These are phyloP conservation scores for Prunella strophiata DNA, from an alignment of 2,797 vertebrate species.

Conservation along the genomic window DNA sequence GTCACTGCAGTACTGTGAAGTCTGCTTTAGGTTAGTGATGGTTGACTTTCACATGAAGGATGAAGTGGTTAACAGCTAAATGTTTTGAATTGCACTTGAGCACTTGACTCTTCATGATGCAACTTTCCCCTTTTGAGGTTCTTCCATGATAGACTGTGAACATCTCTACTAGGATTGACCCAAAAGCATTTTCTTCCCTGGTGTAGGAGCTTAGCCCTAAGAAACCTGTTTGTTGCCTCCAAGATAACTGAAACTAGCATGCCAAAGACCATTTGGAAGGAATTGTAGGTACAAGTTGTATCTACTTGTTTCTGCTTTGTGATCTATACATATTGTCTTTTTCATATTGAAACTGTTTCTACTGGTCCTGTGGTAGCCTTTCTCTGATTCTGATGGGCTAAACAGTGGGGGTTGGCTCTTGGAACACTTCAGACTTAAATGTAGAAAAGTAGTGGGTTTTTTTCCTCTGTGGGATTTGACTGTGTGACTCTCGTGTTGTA, in stretches of 20 bases:
- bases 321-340: background rate
- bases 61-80: background rate
- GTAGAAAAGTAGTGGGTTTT: background rate
- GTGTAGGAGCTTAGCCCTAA: background rate
- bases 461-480: background rate
- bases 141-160: background rate
- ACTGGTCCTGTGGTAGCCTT: background rate
- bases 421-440: background rate
- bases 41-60: background rate
- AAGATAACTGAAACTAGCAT: background rate
- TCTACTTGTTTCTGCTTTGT: background rate
- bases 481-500: background rate
- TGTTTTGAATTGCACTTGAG: background rate
- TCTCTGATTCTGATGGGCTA: background rate
- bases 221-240: background rate
- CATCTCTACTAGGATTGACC: background rate
- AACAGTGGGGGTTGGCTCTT: background rate
- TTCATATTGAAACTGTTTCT: background rate
- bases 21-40: background rate
- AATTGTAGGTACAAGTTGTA: background rate
- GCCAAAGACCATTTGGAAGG: background rate
- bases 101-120: background rate
- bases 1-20: background rate
- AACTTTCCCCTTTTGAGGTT: fast-evolving
- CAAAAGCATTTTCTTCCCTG: background rate